A percentile compares a stretch with the other conserved stretches of the same genome.
Conservation (phyloP, 2,797 vertebrate species). For the Graptemys geographica region DNA sequence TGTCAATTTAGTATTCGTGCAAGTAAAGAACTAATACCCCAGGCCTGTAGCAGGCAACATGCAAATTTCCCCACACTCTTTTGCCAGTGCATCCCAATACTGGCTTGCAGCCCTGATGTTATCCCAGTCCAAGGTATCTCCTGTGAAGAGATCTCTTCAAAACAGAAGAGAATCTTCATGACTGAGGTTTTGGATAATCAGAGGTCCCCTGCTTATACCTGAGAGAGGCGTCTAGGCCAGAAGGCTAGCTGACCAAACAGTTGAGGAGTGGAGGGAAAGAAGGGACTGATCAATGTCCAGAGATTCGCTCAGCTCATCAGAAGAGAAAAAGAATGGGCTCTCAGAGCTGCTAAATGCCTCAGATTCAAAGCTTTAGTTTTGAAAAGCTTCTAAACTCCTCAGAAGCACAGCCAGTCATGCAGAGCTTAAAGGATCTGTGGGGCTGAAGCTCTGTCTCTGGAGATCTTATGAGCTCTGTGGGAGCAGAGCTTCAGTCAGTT, state of each 20-base stretch:
- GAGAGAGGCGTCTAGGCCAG: not conserved
- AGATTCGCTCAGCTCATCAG: not conserved
- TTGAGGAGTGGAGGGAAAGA: not conserved
- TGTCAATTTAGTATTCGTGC: not conserved
- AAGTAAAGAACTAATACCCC: not conserved
- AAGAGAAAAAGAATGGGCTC: not conserved
- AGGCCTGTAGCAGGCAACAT: not conserved
- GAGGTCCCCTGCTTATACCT: not conserved
- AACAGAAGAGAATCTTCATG: not conserved
- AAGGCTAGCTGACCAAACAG: not conserved
- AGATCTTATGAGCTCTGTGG: not conserved
- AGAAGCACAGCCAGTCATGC: accelerated
- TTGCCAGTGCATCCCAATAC: not conserved
- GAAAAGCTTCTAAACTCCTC: not conserved
- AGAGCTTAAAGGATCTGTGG: not conserved
- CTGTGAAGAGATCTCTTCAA: not conserved
- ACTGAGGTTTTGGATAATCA: not conserved
- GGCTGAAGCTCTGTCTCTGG: not conserved
- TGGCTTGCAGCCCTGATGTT: not conserved
- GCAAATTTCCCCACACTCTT: not conserved
- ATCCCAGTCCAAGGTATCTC: not conserved
- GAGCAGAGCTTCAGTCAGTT: not conserved
- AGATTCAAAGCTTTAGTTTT: not conserved
- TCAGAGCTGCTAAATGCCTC: not conserved
- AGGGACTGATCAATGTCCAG: not conserved